phyloP scores from a whole-genome alignment of 2,888 invertebrate genomes.

The Mythimna loreyi region DNA sequence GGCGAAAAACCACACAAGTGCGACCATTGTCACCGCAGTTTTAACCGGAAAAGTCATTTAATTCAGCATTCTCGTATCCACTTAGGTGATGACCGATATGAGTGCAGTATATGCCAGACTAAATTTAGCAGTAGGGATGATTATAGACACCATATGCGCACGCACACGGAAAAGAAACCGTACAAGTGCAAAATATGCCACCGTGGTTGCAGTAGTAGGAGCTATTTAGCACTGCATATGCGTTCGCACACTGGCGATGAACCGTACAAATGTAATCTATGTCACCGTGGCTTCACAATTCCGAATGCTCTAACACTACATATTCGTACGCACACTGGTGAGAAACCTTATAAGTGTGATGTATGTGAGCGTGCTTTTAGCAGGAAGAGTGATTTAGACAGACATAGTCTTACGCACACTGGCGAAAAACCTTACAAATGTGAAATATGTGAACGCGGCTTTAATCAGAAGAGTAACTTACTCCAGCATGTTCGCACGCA shows the following conservation, averaged over 20 bases:
- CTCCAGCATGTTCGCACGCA: not conserved
- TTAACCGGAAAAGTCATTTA: too few relatives aligned
- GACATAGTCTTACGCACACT: not conserved
- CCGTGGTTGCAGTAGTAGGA: not conserved
- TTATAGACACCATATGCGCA: not conserved
- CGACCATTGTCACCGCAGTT: too few relatives aligned
- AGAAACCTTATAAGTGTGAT: not conserved
- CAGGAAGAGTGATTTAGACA: not conserved
- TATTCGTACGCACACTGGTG: not conserved
- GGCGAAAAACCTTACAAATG: not conserved
- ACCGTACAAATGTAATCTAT: not conserved
- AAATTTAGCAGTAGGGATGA: not conserved
- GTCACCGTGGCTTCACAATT: not conserved
- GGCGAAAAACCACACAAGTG: too few relatives aligned
- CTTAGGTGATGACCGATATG: not conserved
- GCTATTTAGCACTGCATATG: not conserved
- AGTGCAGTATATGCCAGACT: not conserved
- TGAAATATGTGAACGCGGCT: not conserved
- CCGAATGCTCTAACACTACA: not conserved
- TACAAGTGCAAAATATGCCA: not conserved
- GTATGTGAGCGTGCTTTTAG: not conserved
- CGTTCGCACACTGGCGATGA: not conserved
- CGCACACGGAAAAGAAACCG: not conserved
- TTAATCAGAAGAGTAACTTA: not conserved
- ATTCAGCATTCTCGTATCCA: not conserved